phyloP scores from a whole-genome alignment of 1,140 invertebrate species.

The Aphaenogaster rudis region DNA sequence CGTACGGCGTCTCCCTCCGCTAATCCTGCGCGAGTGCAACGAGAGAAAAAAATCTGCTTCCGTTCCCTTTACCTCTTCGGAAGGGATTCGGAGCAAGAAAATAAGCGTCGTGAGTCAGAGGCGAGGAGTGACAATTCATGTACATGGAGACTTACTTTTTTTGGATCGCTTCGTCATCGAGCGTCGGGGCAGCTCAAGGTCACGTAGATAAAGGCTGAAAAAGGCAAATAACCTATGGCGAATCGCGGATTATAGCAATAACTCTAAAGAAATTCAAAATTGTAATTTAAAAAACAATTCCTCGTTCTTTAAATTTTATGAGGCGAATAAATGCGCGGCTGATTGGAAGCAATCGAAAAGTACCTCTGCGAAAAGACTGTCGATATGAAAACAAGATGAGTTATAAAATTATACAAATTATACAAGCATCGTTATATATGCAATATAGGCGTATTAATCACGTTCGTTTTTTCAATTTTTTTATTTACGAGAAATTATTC shows the following conservation, averaged over 20 bases:
- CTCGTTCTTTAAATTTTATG: not conserved
- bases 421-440: too few species aligned
- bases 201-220: slow-evolving; percentile 14
- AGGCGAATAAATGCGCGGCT: not conserved
- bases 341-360: not conserved
- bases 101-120: slow-evolving; percentile 60
- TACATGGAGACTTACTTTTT: slow-evolving; percentile 40
- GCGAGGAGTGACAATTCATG: not conserved
- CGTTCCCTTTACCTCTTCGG: not conserved
- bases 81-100: not conserved
- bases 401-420: too few species aligned
- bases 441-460: not conserved
- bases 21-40: not conserved
- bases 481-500: not conserved
- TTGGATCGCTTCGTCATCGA: slow-evolving; percentile 22
- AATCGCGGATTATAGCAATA: not conserved
- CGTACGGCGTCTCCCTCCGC: not conserved
- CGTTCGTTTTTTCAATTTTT: not conserved
- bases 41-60: slow-evolving; percentile 11
- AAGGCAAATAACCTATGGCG: slow-evolving; percentile 13
- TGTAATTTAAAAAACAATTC: not conserved
- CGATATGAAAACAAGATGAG: too few species aligned
- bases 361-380: too few species aligned
- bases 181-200: slow-evolving; percentile 16
- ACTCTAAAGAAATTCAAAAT: not conserved